These are phyloP conservation scores for Xiphias gladius DNA, from an alignment of 2,113 vertebrate genomes.

Conservation along the genomic window DNA sequence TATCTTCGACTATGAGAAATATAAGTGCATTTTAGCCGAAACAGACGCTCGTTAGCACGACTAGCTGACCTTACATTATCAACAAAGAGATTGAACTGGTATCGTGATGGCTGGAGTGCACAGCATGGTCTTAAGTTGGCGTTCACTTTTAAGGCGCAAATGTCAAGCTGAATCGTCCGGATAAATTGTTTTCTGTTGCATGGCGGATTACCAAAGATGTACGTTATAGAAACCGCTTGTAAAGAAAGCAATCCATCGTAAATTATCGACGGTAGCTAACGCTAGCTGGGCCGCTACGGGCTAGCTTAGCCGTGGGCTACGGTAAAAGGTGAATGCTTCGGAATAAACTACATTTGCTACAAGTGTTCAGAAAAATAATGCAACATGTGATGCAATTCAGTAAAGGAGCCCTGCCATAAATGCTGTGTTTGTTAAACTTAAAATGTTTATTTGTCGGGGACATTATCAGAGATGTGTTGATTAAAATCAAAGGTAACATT, in stretches of 20 bases:
- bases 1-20: not conserved
- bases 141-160: not conserved
- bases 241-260: not conserved
- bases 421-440: not conserved
- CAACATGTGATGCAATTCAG: not conserved
- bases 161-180: rapidly evolving
- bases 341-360: not conserved
- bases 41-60: slow-evolving; percentile 12
- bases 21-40: not conserved
- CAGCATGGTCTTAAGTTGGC: rapidly evolving
- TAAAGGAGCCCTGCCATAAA: not conserved
- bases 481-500: not conserved
- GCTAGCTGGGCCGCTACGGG: not conserved
- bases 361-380: not conserved
- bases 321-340: not conserved
- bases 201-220: rapidly evolving
- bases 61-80: slow-evolving; percentile 46
- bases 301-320: slow-evolving; percentile 1
- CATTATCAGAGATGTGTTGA: not conserved
- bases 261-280: not conserved
- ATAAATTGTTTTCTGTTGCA: not conserved
- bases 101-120: not conserved
- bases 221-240: too few relatives aligned
- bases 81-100: slow-evolving; percentile 54
- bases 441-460: not conserved